phyloP scores from a whole-genome alignment of 2,888 invertebrate genomes.

The Ectemnius continuus region DNA sequence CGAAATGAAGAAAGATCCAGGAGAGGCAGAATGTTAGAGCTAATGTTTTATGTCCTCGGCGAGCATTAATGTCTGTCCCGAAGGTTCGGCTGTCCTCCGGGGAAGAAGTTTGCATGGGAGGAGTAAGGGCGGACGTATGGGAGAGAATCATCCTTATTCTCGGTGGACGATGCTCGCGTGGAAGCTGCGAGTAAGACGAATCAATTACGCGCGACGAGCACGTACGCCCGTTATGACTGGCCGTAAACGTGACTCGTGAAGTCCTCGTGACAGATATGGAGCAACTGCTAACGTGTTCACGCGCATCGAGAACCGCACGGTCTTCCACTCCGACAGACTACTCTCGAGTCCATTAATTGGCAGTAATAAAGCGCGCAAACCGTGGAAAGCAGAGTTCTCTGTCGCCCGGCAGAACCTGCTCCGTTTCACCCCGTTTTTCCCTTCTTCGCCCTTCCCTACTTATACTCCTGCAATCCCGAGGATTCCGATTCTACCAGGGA shows the following conservation, averaged over 20 bases:
- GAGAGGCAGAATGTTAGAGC: too few relatives aligned
- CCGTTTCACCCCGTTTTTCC: background rate
- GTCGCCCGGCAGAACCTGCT: conserved; percentile 13
- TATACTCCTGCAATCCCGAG: too few relatives aligned
- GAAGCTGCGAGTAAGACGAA: conserved; percentile 60
- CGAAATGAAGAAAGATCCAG: too few relatives aligned
- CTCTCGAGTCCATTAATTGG: conserved; percentile 69
- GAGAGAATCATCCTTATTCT: conserved; percentile 38
- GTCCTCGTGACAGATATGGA: conserved; percentile 66
- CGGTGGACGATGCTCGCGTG: conserved; percentile 6
- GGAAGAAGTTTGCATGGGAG: background rate
- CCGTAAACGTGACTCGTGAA: conserved; percentile 68
- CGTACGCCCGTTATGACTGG: conserved; percentile 61
- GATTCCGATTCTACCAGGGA: too few relatives aligned
- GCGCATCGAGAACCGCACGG: conserved; percentile 22
- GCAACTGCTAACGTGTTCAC: conserved; percentile 55
- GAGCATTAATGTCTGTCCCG: too few relatives aligned
- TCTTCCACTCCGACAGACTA: background rate
- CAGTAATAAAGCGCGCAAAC: conserved; percentile 65
- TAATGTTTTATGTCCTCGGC: too few relatives aligned
- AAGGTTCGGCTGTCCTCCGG: too few relatives aligned
- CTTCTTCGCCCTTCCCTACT: conserved; percentile 11
- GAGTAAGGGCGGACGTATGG: background rate
- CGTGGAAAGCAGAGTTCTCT: conserved; percentile 2
- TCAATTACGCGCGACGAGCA: conserved; percentile 61